A percentile compares a stretch with the other conserved stretches of the same genome.
Evolutionary conservation across 1,140 invertebrate genomes (phyloP).

Genomic region (Danaus plexippus): DNA sequence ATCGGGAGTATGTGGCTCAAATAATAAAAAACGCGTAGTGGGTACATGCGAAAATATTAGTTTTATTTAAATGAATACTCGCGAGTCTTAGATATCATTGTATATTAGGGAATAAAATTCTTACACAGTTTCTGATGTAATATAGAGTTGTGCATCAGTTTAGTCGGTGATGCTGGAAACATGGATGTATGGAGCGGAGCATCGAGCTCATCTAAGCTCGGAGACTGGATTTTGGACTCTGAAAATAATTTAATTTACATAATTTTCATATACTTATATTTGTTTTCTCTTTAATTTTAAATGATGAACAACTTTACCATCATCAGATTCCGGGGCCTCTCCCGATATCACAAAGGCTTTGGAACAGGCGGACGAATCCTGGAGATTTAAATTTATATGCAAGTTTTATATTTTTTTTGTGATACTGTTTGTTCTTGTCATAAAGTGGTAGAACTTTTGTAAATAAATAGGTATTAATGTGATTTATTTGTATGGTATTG

Average conservation of each 20-base stretch:
- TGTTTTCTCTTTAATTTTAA: no score
- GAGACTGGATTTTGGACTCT: constrained; percentile 39
- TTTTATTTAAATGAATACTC: no score
- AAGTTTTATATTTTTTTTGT: neutral
- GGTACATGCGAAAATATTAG: no score
- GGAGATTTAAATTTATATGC: constrained; percentile 5
- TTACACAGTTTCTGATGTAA: constrained; percentile 60
- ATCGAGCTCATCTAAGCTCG: constrained; percentile 25
- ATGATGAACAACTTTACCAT: constrained; percentile 35
- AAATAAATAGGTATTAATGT: constrained; percentile 10
- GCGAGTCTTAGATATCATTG: neutral
- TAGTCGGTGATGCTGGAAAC: constrained; percentile 23
- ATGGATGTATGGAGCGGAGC: constrained; percentile 34
- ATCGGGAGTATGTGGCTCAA: no score
- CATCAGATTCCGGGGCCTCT: constrained; percentile 59
- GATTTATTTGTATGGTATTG: no score
- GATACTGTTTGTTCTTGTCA: neutral
- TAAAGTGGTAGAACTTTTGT: neutral
- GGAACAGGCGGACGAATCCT: constrained; percentile 31
- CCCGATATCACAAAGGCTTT: constrained; percentile 51
- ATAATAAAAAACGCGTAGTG: no score
- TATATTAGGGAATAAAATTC: constrained; percentile 15
- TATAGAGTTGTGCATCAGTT: constrained; percentile 43
- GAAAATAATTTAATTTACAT: no score
- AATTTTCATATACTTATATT: no score